Evolutionary conservation across 2,797 vertebrate species (phyloP).

Genomic region (Streptopelia turtur): DNA sequence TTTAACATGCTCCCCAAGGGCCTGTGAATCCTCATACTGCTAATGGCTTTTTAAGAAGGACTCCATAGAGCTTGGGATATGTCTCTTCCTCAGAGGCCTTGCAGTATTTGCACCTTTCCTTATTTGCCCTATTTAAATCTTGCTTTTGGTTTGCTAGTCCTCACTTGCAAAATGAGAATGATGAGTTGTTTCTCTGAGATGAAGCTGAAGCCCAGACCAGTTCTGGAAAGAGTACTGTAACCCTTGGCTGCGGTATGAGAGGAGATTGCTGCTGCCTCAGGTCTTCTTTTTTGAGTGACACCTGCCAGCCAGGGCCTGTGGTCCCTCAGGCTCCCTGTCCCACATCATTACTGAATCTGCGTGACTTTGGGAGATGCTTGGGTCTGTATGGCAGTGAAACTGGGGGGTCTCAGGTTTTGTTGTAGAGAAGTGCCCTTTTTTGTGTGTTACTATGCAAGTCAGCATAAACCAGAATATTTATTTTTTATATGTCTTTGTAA

Average conservation of each 20-base stretch:
- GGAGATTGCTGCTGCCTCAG: neutral
- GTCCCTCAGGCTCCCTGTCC: fast-evolving
- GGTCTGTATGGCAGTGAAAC: neutral
- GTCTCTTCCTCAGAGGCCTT: neutral
- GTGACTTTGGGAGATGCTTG: neutral
- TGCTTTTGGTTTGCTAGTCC: neutral
- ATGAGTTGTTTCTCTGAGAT: neutral
- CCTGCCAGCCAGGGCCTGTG: neutral
- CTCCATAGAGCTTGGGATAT: neutral
- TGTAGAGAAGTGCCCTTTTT: neutral
- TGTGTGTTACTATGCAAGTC: neutral
- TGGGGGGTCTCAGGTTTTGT: neutral
- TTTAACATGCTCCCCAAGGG: neutral
- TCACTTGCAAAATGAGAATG: neutral
- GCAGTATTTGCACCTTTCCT: neutral
- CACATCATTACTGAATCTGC: fast-evolving
- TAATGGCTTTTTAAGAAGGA: neutral
- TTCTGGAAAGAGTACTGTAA: neutral
- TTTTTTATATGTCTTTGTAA: neutral
- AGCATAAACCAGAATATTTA: neutral
- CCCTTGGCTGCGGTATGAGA: neutral
- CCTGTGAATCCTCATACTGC: fast-evolving
- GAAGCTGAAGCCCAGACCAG: neutral
- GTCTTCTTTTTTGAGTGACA: neutral
- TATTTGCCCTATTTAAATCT: neutral